phyloP scores from a whole-genome alignment of 2,797 vertebrate species.

The Acanthurus tractus region DNA sequence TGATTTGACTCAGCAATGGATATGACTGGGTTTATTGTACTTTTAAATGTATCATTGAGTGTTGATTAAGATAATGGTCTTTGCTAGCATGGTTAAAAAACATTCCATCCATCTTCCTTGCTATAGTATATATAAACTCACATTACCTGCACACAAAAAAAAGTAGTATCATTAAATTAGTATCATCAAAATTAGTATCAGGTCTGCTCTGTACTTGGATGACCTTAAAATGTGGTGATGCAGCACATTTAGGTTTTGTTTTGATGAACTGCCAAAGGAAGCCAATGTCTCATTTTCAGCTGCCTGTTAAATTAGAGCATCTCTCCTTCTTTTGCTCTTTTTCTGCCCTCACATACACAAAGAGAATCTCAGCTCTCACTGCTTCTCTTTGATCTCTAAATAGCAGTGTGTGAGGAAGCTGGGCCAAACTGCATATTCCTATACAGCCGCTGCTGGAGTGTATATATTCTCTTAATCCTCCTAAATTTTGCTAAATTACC shows the following conservation, averaged over 20 bases:
- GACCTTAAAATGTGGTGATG: constrained; percentile 48
- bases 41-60: no score
- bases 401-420: constrained; percentile 58
- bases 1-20: not conserved
- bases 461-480: constrained; percentile 57
- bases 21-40: not conserved
- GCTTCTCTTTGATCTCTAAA: constrained; percentile 70
- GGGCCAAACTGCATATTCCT: constrained; percentile 35
- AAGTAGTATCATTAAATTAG: no score
- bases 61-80: no score
- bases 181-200: constrained; percentile 4
- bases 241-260: constrained; percentile 59
- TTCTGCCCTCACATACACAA: constrained; percentile 46
- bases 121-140: not conserved
- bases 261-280: constrained; percentile 64
- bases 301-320: constrained; percentile 62
- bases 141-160: constrained; percentile 7
- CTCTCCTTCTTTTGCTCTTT: constrained; percentile 33
- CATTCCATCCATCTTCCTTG: not conserved
- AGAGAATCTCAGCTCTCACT: constrained; percentile 55
- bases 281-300: constrained; percentile 51
- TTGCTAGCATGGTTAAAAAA: no score
- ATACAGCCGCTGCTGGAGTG: constrained; percentile 15
- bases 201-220: constrained; percentile 8
- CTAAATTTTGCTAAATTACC: constrained; percentile 48